Conservation (phyloP, 1,140 invertebrate genomes). For the Hyles vespertilio region DNA sequence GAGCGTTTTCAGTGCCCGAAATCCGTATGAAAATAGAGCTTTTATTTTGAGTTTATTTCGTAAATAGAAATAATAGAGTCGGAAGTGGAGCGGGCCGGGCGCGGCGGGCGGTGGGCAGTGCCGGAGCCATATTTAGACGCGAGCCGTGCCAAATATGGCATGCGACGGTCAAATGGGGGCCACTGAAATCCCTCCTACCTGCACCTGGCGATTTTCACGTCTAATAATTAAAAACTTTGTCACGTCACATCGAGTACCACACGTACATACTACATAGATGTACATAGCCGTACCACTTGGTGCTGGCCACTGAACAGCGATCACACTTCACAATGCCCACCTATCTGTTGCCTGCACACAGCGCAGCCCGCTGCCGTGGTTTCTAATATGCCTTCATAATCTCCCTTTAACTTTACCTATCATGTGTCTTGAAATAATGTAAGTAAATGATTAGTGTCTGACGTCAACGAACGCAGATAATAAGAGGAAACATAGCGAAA, state of each 20-base stretch:
- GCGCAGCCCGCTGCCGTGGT: no score
- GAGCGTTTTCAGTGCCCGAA: constrained; percentile 66
- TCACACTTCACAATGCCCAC: no score
- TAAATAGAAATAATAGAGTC: constrained; percentile 75
- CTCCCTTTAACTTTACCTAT: no score
- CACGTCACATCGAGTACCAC: constrained; percentile 60
- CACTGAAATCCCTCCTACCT: constrained; percentile 81
- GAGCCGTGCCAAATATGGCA: constrained; percentile 84
- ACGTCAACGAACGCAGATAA: no score
- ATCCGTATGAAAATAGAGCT: constrained; percentile 73
- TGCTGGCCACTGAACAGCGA: not conserved
- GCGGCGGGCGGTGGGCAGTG: constrained; percentile 76
- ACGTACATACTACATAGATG: constrained; percentile 14
- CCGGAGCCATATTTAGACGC: constrained; percentile 85
- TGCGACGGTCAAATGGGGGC: constrained; percentile 83
- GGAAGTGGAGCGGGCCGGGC: constrained; percentile 70
- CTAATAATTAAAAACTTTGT: constrained; percentile 74
- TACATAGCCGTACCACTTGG: not conserved
- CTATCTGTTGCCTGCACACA: no score
- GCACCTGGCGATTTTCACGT: constrained; percentile 72
- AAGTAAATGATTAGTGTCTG: no score
- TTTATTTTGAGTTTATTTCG: constrained; percentile 74
- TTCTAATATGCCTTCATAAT: no score
- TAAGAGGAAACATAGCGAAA: no score
- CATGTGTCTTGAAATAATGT: no score